Percentiles rank a stretch among this genome's conserved stretches.
Evolutionary conservation across 2,888 invertebrate genomes (phyloP).

Genomic region (Euphydryas editha): DNA sequence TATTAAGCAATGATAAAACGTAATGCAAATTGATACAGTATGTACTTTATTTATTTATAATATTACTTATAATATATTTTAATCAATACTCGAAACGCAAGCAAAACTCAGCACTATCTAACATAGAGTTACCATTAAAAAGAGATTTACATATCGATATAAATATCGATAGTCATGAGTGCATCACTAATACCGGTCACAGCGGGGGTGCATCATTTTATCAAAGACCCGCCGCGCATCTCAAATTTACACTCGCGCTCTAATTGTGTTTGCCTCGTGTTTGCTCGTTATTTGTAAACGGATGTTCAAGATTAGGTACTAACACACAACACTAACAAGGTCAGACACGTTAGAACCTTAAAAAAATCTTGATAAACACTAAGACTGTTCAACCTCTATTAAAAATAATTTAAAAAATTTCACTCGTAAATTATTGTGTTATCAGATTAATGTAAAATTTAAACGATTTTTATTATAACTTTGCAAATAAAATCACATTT

Average conservation of each 20-base stretch:
- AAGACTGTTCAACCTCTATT: no score
- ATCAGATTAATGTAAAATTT: no score
- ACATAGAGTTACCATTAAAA: not conserved
- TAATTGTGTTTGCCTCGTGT: slow-evolving; percentile 76
- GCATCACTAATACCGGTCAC: slow-evolving; percentile 54
- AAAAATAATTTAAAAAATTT: no score
- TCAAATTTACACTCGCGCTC: slow-evolving; percentile 70
- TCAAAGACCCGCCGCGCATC: slow-evolving; percentile 56
- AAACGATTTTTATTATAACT: no score
- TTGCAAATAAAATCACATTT: no score
- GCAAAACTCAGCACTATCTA: no score
- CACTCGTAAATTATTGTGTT: no score
- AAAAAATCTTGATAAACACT: not conserved
- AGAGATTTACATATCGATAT: not conserved
- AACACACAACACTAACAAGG: not conserved
- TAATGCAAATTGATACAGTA: no score
- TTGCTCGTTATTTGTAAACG: slow-evolving; percentile 67
- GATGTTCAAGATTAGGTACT: slow-evolving; percentile 21
- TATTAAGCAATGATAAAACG: no score
- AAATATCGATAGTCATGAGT: slow-evolving; percentile 30
- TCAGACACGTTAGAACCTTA: slow-evolving; percentile 8
- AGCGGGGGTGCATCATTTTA: slow-evolving; percentile 67
- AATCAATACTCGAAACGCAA: no score
- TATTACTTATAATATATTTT: no score
- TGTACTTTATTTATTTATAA: no score